Percentiles rank a stretch among this genome's conserved stretches.
Evolutionary conservation across 2,113 vertebrate species (phyloP).

Genomic region (Lycocorax pyrrhopterus): DNA sequence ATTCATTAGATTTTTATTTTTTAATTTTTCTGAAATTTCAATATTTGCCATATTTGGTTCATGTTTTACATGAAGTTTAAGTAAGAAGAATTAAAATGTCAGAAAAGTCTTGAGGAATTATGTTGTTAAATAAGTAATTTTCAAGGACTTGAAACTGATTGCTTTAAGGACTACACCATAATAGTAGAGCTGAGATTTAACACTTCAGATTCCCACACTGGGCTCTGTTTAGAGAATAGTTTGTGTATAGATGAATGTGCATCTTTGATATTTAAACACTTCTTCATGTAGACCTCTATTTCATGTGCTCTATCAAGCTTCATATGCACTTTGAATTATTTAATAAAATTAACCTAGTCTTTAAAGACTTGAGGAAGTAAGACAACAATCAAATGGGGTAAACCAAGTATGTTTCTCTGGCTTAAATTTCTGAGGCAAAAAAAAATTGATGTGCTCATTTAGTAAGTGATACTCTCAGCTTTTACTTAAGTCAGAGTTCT

Average conservation of each 20-base stretch:
- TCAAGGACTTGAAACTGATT: not conserved
- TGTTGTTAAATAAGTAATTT: not conserved
- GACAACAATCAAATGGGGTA: not conserved
- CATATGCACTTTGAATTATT: not conserved
- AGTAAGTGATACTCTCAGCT: not conserved
- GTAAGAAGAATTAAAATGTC: not conserved
- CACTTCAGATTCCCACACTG: not conserved
- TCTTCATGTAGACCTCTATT: not conserved
- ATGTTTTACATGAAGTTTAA: not conserved
- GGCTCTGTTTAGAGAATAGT: not conserved
- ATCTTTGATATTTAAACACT: not conserved
- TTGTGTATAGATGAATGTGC: not conserved
- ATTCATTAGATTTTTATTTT: not conserved
- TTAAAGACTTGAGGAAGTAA: not conserved
- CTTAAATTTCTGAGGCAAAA: not conserved
- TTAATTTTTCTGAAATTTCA: not conserved
- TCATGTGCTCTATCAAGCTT: not conserved
- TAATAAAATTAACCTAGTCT: not conserved
- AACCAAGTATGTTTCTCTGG: not conserved
- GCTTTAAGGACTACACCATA: not conserved
- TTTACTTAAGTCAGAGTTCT: not conserved
- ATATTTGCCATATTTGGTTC: not conserved
- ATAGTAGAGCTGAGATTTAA: not conserved
- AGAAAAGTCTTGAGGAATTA: not conserved
- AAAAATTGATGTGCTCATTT: fast-evolving